A percentile compares a stretch with the other conserved stretches of the same genome.
Conservation (phyloP, 1,140 invertebrate species). For the Formica exsecta region DNA sequence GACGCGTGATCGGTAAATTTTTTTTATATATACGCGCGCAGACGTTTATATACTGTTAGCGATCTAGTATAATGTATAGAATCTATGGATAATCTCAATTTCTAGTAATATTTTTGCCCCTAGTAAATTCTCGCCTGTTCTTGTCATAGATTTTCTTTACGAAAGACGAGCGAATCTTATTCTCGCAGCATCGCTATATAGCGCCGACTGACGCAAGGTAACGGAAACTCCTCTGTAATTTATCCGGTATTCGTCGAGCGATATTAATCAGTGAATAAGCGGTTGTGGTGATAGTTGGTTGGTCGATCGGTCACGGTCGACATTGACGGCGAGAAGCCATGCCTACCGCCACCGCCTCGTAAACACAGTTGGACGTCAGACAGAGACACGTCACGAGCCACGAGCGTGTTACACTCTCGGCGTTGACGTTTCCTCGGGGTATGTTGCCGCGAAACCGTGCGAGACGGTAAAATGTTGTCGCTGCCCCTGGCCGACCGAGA, state of each 20-base stretch:
- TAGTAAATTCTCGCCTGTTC: no score
- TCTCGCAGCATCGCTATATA: neutral
- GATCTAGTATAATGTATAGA: no score
- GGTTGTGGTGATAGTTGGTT: neutral
- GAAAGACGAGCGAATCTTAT: no score
- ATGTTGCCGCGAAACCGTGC: neutral
- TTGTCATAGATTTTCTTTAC: no score
- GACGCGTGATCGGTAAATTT: no score
- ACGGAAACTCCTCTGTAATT: neutral
- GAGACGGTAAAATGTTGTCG: slow-evolving; percentile 76
- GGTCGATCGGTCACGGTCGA: neutral
- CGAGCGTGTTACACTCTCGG: neutral
- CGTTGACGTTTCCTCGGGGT: neutral
- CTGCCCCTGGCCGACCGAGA: slow-evolving; percentile 72
- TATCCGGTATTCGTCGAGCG: neutral
- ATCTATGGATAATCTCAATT: no score
- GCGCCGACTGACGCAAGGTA: neutral
- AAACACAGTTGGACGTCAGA: neutral
- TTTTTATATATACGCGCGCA: no score
- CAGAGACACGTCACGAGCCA: neutral
- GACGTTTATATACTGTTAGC: no score
- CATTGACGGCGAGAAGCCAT: neutral
- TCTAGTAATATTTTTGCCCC: no score
- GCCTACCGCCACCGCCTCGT: neutral
- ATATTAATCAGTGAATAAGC: slow-evolving; percentile 12